Conservation (phyloP, 2,888 invertebrate species). For the Tachystola acroxantha region DNA sequence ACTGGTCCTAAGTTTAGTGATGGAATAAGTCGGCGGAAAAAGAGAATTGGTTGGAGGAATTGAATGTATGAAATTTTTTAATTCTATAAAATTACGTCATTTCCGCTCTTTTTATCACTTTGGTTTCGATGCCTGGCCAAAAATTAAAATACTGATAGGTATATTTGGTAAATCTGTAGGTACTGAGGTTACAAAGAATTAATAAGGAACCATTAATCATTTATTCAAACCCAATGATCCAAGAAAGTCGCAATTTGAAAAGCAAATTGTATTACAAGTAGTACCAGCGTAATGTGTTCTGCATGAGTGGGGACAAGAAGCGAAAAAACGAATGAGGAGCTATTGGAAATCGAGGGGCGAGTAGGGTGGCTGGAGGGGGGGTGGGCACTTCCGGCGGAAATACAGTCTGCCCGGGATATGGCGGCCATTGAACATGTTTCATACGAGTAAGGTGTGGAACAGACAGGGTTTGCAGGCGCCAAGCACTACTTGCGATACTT, state of each 20-base stretch:
- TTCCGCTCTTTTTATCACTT: too few species aligned
- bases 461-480: background rate
- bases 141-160: too few species aligned
- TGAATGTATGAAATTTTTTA: too few species aligned
- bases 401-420: constrained; percentile 43
- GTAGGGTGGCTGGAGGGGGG: constrained; percentile 12
- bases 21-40: too few species aligned
- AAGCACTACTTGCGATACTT: background rate
- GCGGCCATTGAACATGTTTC: constrained; percentile 36
- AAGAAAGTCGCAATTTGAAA: constrained; percentile 22
- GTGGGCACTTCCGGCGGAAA: constrained; percentile 37
- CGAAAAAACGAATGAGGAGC: constrained; percentile 40
- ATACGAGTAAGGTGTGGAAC: background rate
- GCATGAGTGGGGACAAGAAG: constrained; percentile 47
- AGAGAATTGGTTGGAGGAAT: too few species aligned
- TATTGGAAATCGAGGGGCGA: constrained; percentile 46
- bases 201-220: too few species aligned
- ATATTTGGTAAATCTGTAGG: too few species aligned
- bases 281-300: constrained; percentile 40
- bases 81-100: too few species aligned
- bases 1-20: too few species aligned
- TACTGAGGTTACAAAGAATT: too few species aligned
- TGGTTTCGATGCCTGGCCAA: too few species aligned
- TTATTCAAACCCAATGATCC: too few species aligned
- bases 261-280: constrained; percentile 48